Evolutionary conservation across 1,140 invertebrate species (phyloP).

Genomic region (Chrysopa pallens): DNA sequence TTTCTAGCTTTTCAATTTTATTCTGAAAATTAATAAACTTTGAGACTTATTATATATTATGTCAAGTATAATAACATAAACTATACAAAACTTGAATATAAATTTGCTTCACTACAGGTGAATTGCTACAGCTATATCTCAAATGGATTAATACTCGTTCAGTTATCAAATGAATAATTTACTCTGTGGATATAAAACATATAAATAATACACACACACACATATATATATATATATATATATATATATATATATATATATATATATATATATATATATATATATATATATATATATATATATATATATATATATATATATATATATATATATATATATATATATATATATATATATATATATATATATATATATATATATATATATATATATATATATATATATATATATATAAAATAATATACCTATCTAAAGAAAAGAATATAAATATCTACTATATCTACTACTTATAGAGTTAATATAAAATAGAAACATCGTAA

Average conservation of each 20-base stretch:
- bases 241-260: neutral
- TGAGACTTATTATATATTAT: too few species aligned
- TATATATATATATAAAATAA: neutral
- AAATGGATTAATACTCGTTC: too few species aligned
- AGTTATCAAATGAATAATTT: too few species aligned
- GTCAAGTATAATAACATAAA: too few species aligned
- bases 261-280: neutral
- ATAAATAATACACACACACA: neutral
- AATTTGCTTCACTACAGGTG: too few species aligned
- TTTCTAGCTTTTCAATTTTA: too few species aligned
- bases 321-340: neutral
- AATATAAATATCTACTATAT: neutral
- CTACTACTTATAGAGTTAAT: too few species aligned
- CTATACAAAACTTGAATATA: too few species aligned
- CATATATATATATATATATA: neutral
- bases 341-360: neutral
- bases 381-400: neutral
- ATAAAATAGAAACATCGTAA: too few species aligned
- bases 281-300: neutral
- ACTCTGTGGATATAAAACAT: too few species aligned
- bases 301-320: neutral
- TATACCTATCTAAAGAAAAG: neutral
- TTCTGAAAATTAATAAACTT: too few species aligned
- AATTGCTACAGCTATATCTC: too few species aligned
- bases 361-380: neutral